These are phyloP conservation scores for Ailuropoda melanoleuca DNA, from an alignment of 2,113 vertebrate species.

Conservation along the genomic window DNA sequence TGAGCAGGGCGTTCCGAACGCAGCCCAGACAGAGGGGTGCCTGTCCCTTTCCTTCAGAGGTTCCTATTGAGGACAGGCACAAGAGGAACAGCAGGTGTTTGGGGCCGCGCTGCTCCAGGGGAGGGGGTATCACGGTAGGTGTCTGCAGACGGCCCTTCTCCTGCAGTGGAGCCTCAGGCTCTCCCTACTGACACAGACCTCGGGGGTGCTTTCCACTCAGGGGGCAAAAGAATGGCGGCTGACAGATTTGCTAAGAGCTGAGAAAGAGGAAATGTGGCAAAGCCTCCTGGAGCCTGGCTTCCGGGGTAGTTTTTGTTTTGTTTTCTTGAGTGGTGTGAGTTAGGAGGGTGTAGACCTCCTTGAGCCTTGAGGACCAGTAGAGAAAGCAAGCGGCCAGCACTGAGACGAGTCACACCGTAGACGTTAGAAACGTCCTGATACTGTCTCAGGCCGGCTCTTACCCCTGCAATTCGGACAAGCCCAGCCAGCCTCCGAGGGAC, in stretches of 20 bases:
- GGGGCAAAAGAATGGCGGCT: background rate
- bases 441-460: background rate
- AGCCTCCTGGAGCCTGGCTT: constrained; percentile 75
- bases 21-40: background rate
- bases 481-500: background rate
- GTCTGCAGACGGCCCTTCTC: background rate
- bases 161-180: background rate
- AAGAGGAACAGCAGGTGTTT: background rate
- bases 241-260: constrained; percentile 54
- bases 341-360: background rate
- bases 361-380: background rate
- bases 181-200: background rate
- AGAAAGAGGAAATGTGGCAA: constrained; percentile 84
- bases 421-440: rapidly evolving
- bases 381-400: background rate
- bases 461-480: background rate
- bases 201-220: background rate
- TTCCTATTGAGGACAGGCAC: background rate
- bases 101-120: background rate
- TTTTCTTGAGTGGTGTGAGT: background rate
- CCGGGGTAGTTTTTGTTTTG: constrained; percentile 67
- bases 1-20: background rate
- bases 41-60: background rate
- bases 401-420: rapidly evolving
- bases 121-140: rapidly evolving